Evolutionary conservation across 2,888 invertebrate genomes (phyloP), one percentile per base, ranked within the genome.

Genomic region (Drosophila melanocephala): DNA sequence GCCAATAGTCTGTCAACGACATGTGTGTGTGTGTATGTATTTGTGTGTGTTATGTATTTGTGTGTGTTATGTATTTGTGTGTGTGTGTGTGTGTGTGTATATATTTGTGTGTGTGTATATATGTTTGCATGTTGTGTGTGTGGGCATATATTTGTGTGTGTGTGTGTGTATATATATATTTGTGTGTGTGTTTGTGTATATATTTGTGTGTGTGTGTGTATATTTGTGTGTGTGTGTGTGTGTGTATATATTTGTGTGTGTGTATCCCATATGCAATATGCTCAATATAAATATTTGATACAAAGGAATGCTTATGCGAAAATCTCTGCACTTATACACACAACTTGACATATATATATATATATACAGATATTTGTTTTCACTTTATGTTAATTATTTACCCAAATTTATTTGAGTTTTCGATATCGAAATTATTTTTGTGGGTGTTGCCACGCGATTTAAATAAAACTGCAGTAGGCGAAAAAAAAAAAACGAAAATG

Each of bases 361-460:
- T 22, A 14, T n/a, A 10, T 22, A 14, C 14, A 22, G 3, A 47
- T 22, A 22, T 26, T 47, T 26, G 16, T 50, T 47, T 52, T 52
- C 42, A 51, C 26, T 32, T 44, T 28, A n/a, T 22, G 47, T 61
- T 35, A n/a, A 28, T 37, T 12, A 37, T 30, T 59, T 59, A 59
- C 39, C 33, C 32, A 39, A 39, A 16, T 70, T 33, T 14, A 28
- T 22, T 60, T 28, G 9, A 32, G 35, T n/a, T 42, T 22, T 33
- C 12, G 12, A 61, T 35, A 14, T 22, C n/a, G 28, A 57, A 51
- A 51, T 44, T 32, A 22, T 37, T 12, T 26, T 47, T 26, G 30
- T 67, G 62, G 73, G 73, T 77, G 57, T 61, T 61, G 67, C 57
- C 75, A 62, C 53, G 47, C 60, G 35, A 62, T 55, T 57, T 64